These are phyloP conservation scores for Pteria penguin DNA, from an alignment of 2,888 invertebrate species.

Conservation along the genomic window DNA sequence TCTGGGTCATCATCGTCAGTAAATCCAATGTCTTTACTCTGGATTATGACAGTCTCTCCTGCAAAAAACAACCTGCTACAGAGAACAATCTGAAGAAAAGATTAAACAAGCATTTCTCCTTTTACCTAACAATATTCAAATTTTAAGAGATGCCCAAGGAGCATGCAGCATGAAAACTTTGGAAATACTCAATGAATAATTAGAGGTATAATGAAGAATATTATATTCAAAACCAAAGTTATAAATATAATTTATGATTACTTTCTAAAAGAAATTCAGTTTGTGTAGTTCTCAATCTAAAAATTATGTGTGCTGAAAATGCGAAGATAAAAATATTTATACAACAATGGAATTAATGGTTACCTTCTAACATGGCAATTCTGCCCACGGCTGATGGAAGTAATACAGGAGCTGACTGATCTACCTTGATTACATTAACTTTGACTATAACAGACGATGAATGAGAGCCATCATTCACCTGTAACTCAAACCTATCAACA, in stretches of 20 bases:
- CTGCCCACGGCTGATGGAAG: slow-evolving; percentile 63
- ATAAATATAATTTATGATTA: too few species aligned
- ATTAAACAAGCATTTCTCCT: background rate
- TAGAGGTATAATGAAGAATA: too few species aligned
- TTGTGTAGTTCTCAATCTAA: too few species aligned
- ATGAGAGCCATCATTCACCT: slow-evolving; percentile 69
- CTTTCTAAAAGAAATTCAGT: too few species aligned
- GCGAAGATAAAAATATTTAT: too few species aligned
- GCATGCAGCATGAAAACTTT: too few species aligned
- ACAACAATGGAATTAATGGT: too few species aligned
- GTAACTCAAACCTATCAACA: slow-evolving; percentile 62
- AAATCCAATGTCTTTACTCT: slow-evolving; percentile 64
- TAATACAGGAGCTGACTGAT: slow-evolving; percentile 67
- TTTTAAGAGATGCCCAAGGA: too few species aligned
- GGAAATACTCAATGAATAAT: too few species aligned
- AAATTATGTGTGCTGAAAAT: too few species aligned
- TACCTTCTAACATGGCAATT: slow-evolving; percentile 71
- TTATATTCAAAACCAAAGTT: too few species aligned
- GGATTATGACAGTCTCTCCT: slow-evolving; percentile 64
- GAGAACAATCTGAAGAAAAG: too few species aligned
- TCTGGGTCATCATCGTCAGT: slow-evolving; percentile 65
- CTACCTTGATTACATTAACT: slow-evolving; percentile 62
- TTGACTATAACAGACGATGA: slow-evolving; percentile 55
- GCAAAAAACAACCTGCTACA: slow-evolving; percentile 1
- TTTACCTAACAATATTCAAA: background rate